These are phyloP conservation scores for Chrysolina oricalcia DNA, from an alignment of 2,888 invertebrate species.

Conservation along the genomic window DNA sequence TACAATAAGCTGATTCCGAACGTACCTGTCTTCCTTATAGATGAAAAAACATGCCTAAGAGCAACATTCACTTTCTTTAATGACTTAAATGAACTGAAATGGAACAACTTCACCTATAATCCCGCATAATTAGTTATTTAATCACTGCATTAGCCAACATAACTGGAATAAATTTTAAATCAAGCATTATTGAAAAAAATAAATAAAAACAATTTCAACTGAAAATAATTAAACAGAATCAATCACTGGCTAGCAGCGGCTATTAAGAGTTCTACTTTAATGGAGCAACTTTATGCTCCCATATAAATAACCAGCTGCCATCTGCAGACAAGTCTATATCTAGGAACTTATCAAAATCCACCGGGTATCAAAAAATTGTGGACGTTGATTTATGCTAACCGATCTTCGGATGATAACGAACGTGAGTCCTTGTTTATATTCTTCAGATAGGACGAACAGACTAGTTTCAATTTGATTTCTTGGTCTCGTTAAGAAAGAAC, in stretches of 20 bases:
- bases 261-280: constrained; percentile 39
- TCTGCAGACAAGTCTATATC: constrained; percentile 39
- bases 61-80: not conserved
- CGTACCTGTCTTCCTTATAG: not conserved
- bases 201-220: constrained; percentile 16
- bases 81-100: not conserved
- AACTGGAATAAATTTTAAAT: not conserved
- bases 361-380: constrained; percentile 48
- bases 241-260: constrained; percentile 35
- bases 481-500: not conserved
- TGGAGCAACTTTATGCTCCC: constrained; percentile 46
- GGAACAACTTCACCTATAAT: not conserved
- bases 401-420: constrained; percentile 45
- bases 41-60: not conserved
- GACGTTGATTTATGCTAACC: constrained; percentile 51
- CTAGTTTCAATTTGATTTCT: constrained; percentile 16
- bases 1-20: no score
- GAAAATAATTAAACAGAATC: constrained; percentile 45
- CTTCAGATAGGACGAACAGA: constrained; percentile 33
- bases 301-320: constrained; percentile 51
- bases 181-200: constrained; percentile 5
- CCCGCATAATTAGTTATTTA: not conserved
- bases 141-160: not conserved
- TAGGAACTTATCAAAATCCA: constrained; percentile 52
- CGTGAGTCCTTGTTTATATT: constrained; percentile 34